Base-by-base conservation (phyloP, 2,888 invertebrate genomes). In the Pegoplata infirma region DNA sequence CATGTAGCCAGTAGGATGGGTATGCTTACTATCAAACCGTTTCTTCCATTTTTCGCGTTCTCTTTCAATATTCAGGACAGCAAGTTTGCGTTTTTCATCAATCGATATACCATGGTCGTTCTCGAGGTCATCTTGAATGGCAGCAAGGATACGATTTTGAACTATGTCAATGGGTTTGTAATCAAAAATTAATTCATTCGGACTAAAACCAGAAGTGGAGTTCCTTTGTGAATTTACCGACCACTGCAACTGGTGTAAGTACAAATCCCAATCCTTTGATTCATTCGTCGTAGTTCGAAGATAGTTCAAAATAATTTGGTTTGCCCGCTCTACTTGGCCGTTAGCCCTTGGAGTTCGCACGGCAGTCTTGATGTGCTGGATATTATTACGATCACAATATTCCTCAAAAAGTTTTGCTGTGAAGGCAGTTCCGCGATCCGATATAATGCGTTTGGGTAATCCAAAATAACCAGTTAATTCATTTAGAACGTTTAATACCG, bases 401-500 rank as follows among this genome's bases (percentile, higher is more conserved):
- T n/a, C n/a, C 5, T 44, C 44, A 14, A 59, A 59, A 5, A 40
- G 12, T 5, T 23, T 59, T 2, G 58, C 5, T 12, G 58, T 44
- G 7, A 28, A 47, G 10, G 47, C 28, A 0, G 16, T 46, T 3
- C 61, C 46, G 8, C 28, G 47, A 21, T 61, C 47, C 5, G 61
- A 61, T 10, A 47, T 28, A 14, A 61, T 61, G 5, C 61, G 14
- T 23, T 12, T 14, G 4, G 46, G 47, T 47, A 78, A 64, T 40
- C 76, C 78, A n/a, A n/a, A n/a, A n/a, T n/a, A n/a, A n/a, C n/a
- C n/a, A n/a, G n/a, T n/a, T n/a, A n/a, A n/a, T n/a, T n/a, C n/a
- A 23, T 51, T 76, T 5, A 79, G 4, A 80, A 81, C 21, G 72
- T 81, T 67, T 82, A 82, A 61, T n/a, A 79, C 78, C 7, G 66